Evolutionary conservation across 2,888 invertebrate species (phyloP), one percentile per base, ranked within the genome.

Genomic region (Thereva nobilitata): DNA sequence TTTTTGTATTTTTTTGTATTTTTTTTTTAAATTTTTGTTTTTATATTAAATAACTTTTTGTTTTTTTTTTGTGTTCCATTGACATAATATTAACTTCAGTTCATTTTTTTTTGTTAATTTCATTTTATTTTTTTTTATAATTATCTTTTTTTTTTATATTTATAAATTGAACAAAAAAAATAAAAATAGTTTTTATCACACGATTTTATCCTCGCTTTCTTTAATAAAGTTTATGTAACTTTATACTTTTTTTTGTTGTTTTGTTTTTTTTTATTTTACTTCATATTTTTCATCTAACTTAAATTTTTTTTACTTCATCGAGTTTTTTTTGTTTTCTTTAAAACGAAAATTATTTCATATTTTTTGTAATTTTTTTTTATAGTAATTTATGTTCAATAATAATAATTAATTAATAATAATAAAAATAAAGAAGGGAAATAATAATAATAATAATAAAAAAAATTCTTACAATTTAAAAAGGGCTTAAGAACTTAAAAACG

Each of bases 171-270:
- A 61, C 49, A 61, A 50, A 61, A 61, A 61, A 35, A 50, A 61
- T 50, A 50, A 61, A 61, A 50, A 61, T 50, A 50, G 49, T 50
- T 50, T 49, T 61, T 61, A 61, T 61, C 61, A 61, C 61, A 61
- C 61, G 50, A 61, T 61, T 61, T 61, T 50, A 61, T 61, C 23
- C 23, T 23, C 23, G 23, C 23, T 23, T 23, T 23, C 23, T 23
- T 2, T 23, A 23, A 23, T 23, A 23, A 23, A 23, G 23, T 23
- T 23, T 23, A 2, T 23, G 23, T 23, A 23, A 23, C 23, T 23
- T 23, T 23, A 23, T 23, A 23, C 2, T 23, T 23, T 23, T 23
- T 23, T 23, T 23, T 23, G 23, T 23, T 23, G 23, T 23, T 23
- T 23, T 23, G 23, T 23, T 23, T 23, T 23, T 23, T 23, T 23